Evolutionary conservation across 2,797 vertebrate species (phyloP).

Genomic region (Paramormyrops hopkinsi): DNA sequence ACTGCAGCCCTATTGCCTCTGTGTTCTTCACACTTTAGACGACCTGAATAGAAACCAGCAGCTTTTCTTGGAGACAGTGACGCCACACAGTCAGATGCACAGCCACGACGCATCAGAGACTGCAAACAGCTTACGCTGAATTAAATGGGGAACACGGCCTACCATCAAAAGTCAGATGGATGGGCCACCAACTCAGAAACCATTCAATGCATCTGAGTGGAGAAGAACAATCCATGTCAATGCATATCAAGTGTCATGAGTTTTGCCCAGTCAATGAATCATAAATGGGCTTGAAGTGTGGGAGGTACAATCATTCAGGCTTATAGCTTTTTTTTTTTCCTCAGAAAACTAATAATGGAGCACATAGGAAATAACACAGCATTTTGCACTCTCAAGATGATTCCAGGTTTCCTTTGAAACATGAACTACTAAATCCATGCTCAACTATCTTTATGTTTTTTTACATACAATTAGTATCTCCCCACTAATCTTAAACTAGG

Average conservation of each 20-base stretch:
- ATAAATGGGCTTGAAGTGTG: neutral
- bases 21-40: neutral
- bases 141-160: neutral
- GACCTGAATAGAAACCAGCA: neutral
- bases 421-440: neutral
- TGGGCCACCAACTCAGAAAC: neutral
- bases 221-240: neutral
- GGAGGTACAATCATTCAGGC: neutral
- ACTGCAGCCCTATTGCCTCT: neutral
- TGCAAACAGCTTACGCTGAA: neutral
- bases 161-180: neutral
- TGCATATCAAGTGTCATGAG: neutral
- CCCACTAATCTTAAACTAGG: neutral
- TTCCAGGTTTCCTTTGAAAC: neutral
- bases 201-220: neutral
- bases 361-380: neutral
- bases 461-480: neutral
- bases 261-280: neutral
- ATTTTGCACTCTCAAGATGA: neutral
- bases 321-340: neutral
- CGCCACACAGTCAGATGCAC: neutral
- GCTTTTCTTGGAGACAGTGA: neutral
- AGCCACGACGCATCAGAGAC: neutral
- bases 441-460: neutral
- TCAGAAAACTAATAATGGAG: neutral